Evolutionary conservation across 92 coral and sea anemone genomes (phyloP).

Genomic region (Porites divaricata): DNA sequence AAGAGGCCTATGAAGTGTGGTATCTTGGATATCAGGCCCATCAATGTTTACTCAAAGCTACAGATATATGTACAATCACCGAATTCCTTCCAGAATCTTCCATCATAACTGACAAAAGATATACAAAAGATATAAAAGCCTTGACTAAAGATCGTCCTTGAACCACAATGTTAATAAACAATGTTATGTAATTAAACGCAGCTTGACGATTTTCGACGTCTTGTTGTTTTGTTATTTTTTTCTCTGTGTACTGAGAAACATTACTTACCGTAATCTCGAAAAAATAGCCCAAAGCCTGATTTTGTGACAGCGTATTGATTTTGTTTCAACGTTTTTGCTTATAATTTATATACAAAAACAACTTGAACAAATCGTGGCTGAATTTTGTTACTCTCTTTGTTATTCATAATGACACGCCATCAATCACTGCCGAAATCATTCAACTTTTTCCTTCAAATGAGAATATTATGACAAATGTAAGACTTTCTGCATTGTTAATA

Average conservation of each 20-base stretch:
- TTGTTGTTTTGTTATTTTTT: not conserved
- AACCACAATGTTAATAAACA: not conserved
- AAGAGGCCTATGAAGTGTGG: not conserved
- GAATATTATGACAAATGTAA: not conserved
- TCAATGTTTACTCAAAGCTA: not conserved
- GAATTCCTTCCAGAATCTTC: conserved; percentile 53
- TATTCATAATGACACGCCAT: conserved; percentile 21
- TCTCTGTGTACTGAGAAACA: not conserved
- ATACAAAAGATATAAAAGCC: conserved; percentile 35
- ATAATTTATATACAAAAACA: not conserved
- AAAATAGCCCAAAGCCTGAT: not conserved
- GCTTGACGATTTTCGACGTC: not conserved
- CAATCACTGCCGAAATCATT: conserved; percentile 31
- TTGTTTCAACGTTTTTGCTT: not conserved
- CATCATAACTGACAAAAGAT: conserved; percentile 24
- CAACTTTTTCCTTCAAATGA: not conserved
- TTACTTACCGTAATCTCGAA: not conserved
- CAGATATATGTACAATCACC: conserved; percentile 16
- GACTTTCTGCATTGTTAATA: not conserved
- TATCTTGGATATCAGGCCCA: conserved; percentile 21
- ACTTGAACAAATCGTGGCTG: not conserved
- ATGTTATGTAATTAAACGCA: conserved; percentile 19
- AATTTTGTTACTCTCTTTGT: conserved; percentile 8
- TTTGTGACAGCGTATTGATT: not conserved
- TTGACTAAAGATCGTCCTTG: not conserved